Conservation (phyloP, 2,113 vertebrate genomes). For the Oreochromis aureus region DNA sequence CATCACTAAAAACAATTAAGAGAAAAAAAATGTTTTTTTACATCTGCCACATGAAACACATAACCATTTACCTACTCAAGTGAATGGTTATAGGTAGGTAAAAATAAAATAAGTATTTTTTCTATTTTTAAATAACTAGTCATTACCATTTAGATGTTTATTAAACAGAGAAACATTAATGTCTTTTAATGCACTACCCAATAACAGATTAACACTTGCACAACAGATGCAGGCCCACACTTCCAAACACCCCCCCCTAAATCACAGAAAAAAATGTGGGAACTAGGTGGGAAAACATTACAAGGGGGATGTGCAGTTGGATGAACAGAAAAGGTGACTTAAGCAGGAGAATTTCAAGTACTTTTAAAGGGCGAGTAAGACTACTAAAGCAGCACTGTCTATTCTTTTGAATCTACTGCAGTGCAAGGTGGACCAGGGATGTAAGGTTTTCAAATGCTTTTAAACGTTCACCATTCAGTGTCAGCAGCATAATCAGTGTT, state of each 20-base stretch:
- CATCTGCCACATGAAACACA: not conserved
- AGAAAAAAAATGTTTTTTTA: not conserved
- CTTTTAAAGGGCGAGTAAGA: not conserved
- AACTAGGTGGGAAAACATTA: not conserved
- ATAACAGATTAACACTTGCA: not conserved
- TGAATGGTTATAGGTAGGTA: not conserved
- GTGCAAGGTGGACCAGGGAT: not conserved
- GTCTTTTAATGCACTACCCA: not conserved
- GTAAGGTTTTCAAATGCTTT: not conserved
- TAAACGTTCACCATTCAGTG: constrained; percentile 5
- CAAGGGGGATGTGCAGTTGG: not conserved
- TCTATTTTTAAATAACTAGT: not conserved
- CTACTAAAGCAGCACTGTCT: not conserved
- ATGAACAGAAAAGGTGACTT: not conserved
- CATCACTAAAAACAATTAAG: not conserved
- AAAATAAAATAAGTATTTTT: not conserved
- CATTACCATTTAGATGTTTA: not conserved
- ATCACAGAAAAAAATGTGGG: not conserved
- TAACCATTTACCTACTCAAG: not conserved
- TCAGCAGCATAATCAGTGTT: constrained; percentile 32
- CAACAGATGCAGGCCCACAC: not conserved
- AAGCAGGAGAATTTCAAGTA: not conserved
- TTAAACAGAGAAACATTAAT: not conserved
- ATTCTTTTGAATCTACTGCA: not conserved
- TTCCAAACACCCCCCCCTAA: not conserved